Conservation (phyloP, 1,140 invertebrate genomes). For the Ceratitis capitata region DNA sequence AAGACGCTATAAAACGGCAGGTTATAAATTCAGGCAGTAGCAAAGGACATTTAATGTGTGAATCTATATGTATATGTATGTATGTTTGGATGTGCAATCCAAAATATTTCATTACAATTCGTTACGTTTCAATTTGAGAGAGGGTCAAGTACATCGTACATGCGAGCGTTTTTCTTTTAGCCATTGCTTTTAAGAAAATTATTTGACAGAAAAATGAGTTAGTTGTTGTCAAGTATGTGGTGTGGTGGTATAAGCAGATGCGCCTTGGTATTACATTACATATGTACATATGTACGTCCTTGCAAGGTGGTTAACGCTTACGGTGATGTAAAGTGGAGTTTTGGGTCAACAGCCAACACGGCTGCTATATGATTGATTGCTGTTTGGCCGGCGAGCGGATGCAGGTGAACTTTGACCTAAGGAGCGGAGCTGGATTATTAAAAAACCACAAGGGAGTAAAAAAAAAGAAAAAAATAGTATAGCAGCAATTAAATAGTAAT, state of each 20-base stretch:
- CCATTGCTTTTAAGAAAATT: background rate
- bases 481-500: too few relatives aligned
- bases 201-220: conserved; percentile 36
- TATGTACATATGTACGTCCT: background rate
- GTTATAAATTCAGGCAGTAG: background rate
- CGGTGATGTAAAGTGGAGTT: background rate
- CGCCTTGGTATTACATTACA: background rate
- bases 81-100: background rate
- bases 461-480: background rate
- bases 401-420: conserved; percentile 20
- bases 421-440: background rate
- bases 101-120: background rate
- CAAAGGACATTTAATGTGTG: background rate
- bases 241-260: background rate
- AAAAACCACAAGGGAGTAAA: background rate
- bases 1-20: background rate
- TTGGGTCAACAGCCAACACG: background rate
- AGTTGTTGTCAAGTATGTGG: too few relatives aligned
- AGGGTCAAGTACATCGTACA: background rate
- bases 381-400: background rate
- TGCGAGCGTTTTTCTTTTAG: background rate
- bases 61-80: background rate
- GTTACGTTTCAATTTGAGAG: background rate
- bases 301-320: background rate
- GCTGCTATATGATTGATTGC: conserved; percentile 22